Evolutionary conservation across 2,113 vertebrate genomes (phyloP).

Genomic region (Anarhynchus alexandrinus): DNA sequence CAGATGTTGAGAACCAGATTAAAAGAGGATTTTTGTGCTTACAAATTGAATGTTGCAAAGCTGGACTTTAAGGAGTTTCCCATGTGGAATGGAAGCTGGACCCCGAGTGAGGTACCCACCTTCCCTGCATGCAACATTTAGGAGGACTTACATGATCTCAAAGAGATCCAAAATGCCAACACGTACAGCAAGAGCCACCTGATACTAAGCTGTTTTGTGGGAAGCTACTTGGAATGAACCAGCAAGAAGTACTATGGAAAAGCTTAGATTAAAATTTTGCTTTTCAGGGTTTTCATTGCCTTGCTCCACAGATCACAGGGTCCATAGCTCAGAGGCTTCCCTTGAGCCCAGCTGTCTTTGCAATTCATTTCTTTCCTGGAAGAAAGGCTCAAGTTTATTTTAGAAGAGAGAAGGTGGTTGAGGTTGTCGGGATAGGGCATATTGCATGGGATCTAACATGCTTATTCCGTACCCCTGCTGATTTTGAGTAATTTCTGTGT

Average conservation of each 20-base stretch:
- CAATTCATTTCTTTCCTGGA: neutral
- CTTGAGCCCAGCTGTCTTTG: neutral
- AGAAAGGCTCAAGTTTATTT: neutral
- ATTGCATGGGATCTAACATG: neutral
- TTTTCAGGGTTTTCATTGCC: neutral
- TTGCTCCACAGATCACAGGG: neutral
- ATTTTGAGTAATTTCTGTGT: neutral
- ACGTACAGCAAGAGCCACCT: neutral
- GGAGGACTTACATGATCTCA: neutral
- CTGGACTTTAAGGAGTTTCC: neutral
- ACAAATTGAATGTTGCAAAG: neutral
- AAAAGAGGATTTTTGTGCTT: neutral
- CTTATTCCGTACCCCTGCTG: neutral
- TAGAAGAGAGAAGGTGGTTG: neutral
- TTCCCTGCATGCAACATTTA: neutral
- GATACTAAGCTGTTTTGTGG: neutral
- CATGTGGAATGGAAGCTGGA: neutral
- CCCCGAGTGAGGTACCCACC: accelerated
- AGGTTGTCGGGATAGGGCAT: neutral
- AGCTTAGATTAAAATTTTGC: neutral
- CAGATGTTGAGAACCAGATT: neutral
- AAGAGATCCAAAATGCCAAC: neutral
- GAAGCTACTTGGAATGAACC: neutral
- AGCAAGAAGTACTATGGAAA: neutral
- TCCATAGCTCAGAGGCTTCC: neutral